phyloP scores from a whole-genome alignment of 2,888 invertebrate species.

The Acheta domesticus region DNA sequence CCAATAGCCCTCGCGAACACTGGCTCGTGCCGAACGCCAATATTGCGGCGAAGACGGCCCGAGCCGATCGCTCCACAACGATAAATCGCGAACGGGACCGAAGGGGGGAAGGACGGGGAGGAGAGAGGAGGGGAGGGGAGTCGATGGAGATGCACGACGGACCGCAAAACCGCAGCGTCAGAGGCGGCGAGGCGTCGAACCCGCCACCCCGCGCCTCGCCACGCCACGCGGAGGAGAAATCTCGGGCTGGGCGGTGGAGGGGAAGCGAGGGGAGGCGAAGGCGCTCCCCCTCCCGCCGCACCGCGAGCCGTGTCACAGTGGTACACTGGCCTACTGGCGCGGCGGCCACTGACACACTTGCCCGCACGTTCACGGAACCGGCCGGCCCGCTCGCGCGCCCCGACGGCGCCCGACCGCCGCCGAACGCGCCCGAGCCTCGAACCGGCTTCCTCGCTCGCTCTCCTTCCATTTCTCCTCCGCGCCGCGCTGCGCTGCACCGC shows the following conservation, averaged over 20 bases:
- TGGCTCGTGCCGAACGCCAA: too few species aligned
- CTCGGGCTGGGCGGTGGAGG: neutral
- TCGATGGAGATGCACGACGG: too few species aligned
- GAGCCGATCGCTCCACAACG: too few species aligned
- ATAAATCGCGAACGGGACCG: too few species aligned
- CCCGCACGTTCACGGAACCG: slow-evolving; percentile 9
- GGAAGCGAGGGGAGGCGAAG: neutral
- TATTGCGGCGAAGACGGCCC: too few species aligned
- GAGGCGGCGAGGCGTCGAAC: slow-evolving; percentile 5
- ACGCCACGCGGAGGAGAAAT: neutral
- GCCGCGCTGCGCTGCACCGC: neutral
- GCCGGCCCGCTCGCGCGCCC: neutral
- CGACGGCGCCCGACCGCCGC: neutral
- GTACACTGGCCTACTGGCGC: slow-evolving; percentile 10
- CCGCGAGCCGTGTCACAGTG: neutral
- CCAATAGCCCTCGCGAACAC: too few species aligned
- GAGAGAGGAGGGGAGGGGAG: too few species aligned
- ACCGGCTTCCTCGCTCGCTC: neutral
- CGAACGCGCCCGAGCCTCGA: neutral
- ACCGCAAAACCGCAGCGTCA: neutral
- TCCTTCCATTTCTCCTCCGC: neutral
- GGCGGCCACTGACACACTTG: slow-evolving; percentile 18
- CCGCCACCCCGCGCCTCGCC: neutral
- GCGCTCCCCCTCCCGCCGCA: neutral
- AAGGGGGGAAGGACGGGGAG: too few species aligned